Conservation (phyloP, 2,113 vertebrate species). For the Aptenodytes forsteri region DNA sequence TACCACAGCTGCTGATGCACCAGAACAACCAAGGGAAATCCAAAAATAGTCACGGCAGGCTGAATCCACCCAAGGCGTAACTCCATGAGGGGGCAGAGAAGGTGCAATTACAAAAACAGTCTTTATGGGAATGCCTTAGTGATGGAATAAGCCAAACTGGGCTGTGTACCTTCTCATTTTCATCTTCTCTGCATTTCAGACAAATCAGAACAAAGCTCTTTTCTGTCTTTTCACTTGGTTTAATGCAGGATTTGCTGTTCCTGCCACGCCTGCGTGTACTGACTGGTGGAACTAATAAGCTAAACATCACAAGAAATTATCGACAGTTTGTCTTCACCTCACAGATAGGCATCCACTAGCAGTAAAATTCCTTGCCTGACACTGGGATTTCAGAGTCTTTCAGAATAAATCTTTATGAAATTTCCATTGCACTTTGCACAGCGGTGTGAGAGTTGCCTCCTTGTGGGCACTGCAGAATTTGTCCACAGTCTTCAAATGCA, state of each 20-base stretch:
- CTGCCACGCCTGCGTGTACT: constrained; percentile 37
- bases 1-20: background rate
- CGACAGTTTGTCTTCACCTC: constrained; percentile 24
- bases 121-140: background rate
- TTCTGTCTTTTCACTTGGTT: constrained; percentile 50
- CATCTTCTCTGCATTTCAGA: constrained; percentile 31
- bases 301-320: constrained; percentile 39
- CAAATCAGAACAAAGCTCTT: constrained; percentile 43
- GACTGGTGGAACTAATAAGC: constrained; percentile 57
- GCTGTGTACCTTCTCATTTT: background rate
- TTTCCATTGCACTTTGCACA: background rate
- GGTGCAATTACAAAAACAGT: background rate
- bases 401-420: background rate
- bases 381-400: constrained; percentile 2
- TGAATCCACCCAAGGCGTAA: background rate
- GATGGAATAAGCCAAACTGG: background rate
- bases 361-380: constrained; percentile 1
- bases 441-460: background rate
- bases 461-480: background rate
- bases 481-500: background rate
- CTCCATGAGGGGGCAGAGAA: background rate
- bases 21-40: background rate
- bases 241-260: constrained; percentile 1
- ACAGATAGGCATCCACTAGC: constrained; percentile 9
- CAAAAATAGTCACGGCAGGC: background rate